These are phyloP conservation scores for Osedax fenrisi DNA, from an alignment of 2,888 invertebrate species.

Conservation along the genomic window DNA sequence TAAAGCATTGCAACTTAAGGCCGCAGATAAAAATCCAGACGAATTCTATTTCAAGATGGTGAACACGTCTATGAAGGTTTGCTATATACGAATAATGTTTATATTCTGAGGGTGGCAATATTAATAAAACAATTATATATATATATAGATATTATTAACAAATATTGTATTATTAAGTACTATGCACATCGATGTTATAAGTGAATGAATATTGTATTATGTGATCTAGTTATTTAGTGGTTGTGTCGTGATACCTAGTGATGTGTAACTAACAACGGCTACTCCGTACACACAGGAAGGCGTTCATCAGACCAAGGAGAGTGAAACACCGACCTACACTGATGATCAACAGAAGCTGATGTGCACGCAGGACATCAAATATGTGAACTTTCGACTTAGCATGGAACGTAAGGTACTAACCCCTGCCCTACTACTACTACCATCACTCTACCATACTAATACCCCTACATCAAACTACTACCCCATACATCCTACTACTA, in stretches of 20 bases:
- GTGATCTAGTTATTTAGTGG: background rate
- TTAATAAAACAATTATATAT: too few relatives aligned
- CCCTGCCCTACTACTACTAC: conserved; percentile 2
- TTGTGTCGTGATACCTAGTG: too few relatives aligned
- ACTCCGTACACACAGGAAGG: too few relatives aligned
- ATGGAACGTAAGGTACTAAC: conserved; percentile 60
- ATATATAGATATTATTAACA: too few relatives aligned
- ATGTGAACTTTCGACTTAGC: conserved; percentile 71
- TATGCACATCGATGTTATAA: too few relatives aligned
- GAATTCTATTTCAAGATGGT: conserved; percentile 97
- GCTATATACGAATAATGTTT: conserved; percentile 12
- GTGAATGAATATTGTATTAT: too few relatives aligned
- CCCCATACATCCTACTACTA: too few relatives aligned
- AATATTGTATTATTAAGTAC: too few relatives aligned
- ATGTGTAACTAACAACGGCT: too few relatives aligned
- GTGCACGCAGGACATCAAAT: conserved; percentile 80
- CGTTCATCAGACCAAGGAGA: conserved; percentile 57
- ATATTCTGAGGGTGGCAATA: background rate
- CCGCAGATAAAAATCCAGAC: conserved; percentile 85
- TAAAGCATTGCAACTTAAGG: conserved; percentile 68
- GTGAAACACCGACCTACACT: conserved; percentile 59
- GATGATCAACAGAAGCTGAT: conserved; percentile 72
- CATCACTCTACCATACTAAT: background rate
- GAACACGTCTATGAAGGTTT: conserved; percentile 62
- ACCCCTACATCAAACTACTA: too few relatives aligned